Base-by-base conservation (phyloP, 1,140 invertebrate species). In the Thaumetopoea pityocampa region DNA sequence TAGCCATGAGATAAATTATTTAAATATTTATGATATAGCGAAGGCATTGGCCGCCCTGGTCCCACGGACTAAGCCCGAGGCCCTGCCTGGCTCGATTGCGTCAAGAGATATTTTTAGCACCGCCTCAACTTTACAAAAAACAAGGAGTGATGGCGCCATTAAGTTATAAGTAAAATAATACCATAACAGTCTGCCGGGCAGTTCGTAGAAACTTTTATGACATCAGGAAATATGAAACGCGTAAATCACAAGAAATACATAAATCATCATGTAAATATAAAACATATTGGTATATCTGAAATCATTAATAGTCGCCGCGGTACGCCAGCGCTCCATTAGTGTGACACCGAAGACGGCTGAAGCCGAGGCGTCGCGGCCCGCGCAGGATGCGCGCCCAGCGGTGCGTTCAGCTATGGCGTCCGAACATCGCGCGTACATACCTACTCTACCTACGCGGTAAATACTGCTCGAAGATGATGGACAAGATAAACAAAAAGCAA, bases 31-130 rank as follows among this genome's bases (percentile, higher is more conserved):
- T 78, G 74, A 70, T 68, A 59, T 63, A 57, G 45, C 56, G 54
- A 56, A 68, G 67, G 54, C 59, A 60, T 60, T 32, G 43, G 28
- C 37, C 51, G 50, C 61, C 43, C 50, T 56, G 64, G 51, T 63
- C 72, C n/a, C n/a, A n/a, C n/a, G n/a, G n/a, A n/a, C n/a, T n/a
- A n/a, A n/a, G n/a, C n/a, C 68, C 78, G 74, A 72, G 73, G 77
- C 59, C 59, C 55, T 23, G 62, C 56, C 56, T 58, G 58, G 58
- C 54, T 57, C 52, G 43, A 64, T 72, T 74, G 61, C 74, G 70
- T 79, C 77, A 81, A 51, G 56, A n/a, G 68, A 62, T 81, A 81
- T 81, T 81, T 81, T 79, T 81, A 81, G 70, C 57, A 54, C 58
- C 70, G 53, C 56, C 52, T 60, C 64, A 65, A 65, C 62, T 48